Conservation (phyloP, 2,797 vertebrate genomes). For the Cetoscarus ocellatus region DNA sequence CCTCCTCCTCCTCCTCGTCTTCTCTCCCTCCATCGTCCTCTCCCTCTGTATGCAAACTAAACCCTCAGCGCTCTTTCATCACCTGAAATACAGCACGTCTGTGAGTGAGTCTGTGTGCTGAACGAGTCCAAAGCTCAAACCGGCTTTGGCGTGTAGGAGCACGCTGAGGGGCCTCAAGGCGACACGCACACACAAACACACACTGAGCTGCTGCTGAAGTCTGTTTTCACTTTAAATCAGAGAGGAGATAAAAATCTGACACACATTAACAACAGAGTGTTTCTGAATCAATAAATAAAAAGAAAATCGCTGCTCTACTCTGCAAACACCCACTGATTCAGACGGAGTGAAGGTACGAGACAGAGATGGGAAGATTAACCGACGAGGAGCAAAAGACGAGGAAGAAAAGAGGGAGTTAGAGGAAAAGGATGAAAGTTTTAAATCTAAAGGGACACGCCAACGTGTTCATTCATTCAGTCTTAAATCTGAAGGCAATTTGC, state of each 20-base stretch:
- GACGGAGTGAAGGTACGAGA: neutral
- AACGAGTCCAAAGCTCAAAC: conserved; percentile 29
- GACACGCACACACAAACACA: conserved; percentile 2
- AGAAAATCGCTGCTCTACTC: neutral
- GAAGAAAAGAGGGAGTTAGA: neutral
- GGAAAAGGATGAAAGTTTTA: neutral
- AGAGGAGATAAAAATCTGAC: conserved; percentile 5
- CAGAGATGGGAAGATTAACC: neutral
- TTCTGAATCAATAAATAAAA: neutral
- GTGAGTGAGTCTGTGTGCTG: conserved; percentile 24
- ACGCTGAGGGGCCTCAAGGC: conserved; percentile 38
- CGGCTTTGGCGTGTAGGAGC: conserved; percentile 46
- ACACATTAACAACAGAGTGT: neutral
- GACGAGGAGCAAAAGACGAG: neutral
- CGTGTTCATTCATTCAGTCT: no score
- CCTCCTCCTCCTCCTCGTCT: conserved; percentile 4
- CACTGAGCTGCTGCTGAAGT: neutral
- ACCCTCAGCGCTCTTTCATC: conserved; percentile 54
- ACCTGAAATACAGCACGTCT: conserved; percentile 56
- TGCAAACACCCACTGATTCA: neutral
- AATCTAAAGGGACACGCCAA: neutral
- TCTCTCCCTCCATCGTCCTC: conserved; percentile 21
- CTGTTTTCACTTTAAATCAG: conserved; percentile 7
- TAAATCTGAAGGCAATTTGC: no score
- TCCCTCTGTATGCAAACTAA: conserved; percentile 45